phyloP scores from a whole-genome alignment of 2,113 vertebrate species.

The Dolichotis patagonum region DNA sequence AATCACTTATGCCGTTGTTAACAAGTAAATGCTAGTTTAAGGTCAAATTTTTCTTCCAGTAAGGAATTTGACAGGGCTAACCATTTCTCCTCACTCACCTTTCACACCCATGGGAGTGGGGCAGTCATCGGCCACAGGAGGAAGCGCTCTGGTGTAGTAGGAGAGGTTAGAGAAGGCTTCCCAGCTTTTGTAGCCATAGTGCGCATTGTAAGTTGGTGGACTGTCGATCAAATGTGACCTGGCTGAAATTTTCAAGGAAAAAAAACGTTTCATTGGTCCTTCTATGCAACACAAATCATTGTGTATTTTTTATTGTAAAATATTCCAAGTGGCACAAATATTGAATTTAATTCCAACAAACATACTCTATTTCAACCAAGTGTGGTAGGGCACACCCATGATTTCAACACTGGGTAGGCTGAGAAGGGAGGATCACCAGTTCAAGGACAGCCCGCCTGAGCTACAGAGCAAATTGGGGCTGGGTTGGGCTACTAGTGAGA shows the following conservation, averaged over 20 bases:
- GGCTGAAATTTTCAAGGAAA: conserved; percentile 85
- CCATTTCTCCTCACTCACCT: conserved; percentile 86
- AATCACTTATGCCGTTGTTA: not conserved
- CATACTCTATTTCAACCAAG: not conserved
- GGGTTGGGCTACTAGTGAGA: too few species aligned
- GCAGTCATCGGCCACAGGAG: conserved; percentile 93
- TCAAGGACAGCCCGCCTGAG: too few species aligned
- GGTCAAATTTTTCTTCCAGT: not conserved
- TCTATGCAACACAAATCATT: not conserved
- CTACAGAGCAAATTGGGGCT: too few species aligned
- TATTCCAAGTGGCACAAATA: not conserved
- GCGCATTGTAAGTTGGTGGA: conserved; percentile 94
- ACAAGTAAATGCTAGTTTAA: not conserved
- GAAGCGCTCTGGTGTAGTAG: conserved; percentile 94
- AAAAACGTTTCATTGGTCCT: not conserved
- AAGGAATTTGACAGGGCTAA: not conserved
- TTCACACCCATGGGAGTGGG: conserved; percentile 97
- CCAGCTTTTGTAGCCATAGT: conserved; percentile 96
- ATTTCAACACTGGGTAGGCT: too few species aligned
- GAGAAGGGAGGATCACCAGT: too few species aligned
- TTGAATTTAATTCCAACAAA: not conserved
- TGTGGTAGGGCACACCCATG: too few species aligned
- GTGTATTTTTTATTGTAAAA: not conserved
- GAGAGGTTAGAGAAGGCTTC: conserved; percentile 97
- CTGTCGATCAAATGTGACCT: conserved; percentile 96